A percentile compares a stretch with the other conserved stretches of the same genome.
Evolutionary conservation across 2,797 vertebrate species (phyloP).

Genomic region (Novumbra hubbsi): DNA sequence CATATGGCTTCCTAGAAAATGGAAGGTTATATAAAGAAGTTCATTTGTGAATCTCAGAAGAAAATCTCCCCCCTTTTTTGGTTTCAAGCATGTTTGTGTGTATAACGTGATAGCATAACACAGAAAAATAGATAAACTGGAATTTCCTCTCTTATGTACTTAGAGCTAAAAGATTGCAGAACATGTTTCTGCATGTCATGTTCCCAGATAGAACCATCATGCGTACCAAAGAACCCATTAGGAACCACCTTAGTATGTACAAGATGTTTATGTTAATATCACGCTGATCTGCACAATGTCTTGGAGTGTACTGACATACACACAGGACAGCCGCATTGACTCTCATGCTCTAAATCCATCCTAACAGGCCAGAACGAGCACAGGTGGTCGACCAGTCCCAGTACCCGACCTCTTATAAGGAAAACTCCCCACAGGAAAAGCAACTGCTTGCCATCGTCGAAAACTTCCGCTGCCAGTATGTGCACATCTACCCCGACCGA

Average conservation of each 20-base stretch:
- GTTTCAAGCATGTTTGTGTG: too few relatives aligned
- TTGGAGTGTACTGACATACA: neutral
- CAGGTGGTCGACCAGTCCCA: slow-evolving; percentile 45
- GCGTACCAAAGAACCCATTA: too few relatives aligned
- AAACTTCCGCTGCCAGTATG: slow-evolving; percentile 80
- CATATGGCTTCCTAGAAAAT: slow-evolving; percentile 4
- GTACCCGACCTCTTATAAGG: slow-evolving; percentile 74
- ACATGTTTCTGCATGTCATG: too few relatives aligned
- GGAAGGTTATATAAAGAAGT: neutral
- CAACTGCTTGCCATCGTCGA: slow-evolving; percentile 72
- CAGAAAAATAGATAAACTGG: too few relatives aligned
- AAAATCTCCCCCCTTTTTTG: too few relatives aligned
- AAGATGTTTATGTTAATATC: slow-evolving; percentile 32
- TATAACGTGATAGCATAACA: too few relatives aligned
- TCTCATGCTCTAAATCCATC: neutral
- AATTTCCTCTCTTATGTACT: too few relatives aligned
- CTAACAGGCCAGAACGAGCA: slow-evolving; percentile 32
- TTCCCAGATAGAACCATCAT: too few relatives aligned
- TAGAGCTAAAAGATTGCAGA: too few relatives aligned
- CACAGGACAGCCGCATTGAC: neutral
- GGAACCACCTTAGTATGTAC: neutral
- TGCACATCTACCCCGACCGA: slow-evolving; percentile 78
- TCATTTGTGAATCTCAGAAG: too few relatives aligned
- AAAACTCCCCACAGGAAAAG: slow-evolving; percentile 72
- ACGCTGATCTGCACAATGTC: slow-evolving; percentile 27